Conservation (phyloP, 2,797 vertebrate species). For the Acridotheres tristis region DNA sequence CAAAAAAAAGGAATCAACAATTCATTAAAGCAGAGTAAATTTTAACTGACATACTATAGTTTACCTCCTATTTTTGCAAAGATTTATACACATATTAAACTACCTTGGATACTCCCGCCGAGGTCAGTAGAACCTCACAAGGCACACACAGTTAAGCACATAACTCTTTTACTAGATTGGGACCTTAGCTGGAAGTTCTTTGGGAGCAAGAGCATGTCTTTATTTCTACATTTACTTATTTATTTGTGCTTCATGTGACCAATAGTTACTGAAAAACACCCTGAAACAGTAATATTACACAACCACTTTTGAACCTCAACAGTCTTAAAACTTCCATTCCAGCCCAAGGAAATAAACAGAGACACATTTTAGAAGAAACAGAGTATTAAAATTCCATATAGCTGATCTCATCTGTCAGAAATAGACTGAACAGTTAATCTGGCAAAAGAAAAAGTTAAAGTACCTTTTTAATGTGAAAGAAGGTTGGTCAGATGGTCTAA, state of each 20-base stretch:
- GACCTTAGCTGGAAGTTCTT: background rate
- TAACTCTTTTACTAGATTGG: background rate
- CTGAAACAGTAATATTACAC: background rate
- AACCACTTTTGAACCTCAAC: background rate
- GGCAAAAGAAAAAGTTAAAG: slow-evolving; percentile 15
- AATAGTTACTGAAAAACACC: background rate
- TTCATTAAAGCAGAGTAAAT: background rate
- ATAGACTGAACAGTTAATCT: slow-evolving; percentile 4
- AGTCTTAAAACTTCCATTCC: background rate
- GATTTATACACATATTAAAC: background rate
- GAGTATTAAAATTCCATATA: slow-evolving; percentile 7
- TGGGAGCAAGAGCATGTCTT: background rate
- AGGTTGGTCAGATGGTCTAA: slow-evolving; percentile 31
- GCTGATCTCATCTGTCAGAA: slow-evolving; percentile 46
- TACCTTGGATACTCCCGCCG: background rate
- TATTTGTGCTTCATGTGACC: background rate
- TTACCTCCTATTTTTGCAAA: background rate
- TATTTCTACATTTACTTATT: background rate
- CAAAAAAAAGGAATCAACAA: background rate
- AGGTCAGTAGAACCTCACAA: background rate
- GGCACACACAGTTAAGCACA: background rate
- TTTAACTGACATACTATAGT: background rate
- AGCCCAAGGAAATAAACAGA: background rate
- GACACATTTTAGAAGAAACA: background rate
- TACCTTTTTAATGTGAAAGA: slow-evolving; percentile 34